Base-by-base conservation (phyloP, 2,888 invertebrate genomes). In the Sesamia inferens region DNA sequence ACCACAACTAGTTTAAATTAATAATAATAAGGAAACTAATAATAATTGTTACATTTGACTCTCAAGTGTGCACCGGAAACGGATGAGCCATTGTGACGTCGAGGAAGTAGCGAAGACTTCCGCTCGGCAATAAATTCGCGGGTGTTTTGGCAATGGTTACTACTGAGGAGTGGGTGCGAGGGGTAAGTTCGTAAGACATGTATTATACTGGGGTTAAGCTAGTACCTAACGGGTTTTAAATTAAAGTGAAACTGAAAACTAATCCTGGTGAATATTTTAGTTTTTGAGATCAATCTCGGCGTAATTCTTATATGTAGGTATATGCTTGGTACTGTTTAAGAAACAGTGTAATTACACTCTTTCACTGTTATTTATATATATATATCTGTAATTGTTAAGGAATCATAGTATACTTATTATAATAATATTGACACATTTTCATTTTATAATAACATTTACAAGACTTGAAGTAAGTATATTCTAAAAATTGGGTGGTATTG, bases 71-170 rank as follows among this genome's bases (percentile, higher is more conserved):
- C 88, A 82, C 84, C 89, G 95, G 95, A 96, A 95, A 88, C 94
- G 94, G 95, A 94, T 92, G 89, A 90, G 91, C 94, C 92, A 94
- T 95, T 95, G 94, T 94, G 93, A 94, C 92, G 90, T 85, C 89
- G 89, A 91, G 96, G 95, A 94, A 94, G 92, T 91, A 93, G 92
- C 91, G 90, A 95, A 95, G 96, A 96, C 93, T 95, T 95, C 96
- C 96, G 92, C 85, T 87, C 69, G 83, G 89, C 89, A 81, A 94
- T 95, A 94, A 94, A 94, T 94, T 90, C 84, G 86, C 88, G 71
- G 81, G 85, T 85, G 89, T 91, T 94, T 94, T 94, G 93, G 94
- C 94, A 93, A 91, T 81, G 87, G 72, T 81, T 88, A 75, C 78
- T 67, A 55, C 72, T 71, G 64, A 76, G 76, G 71, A 77, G 61